Percentiles rank a stretch among this genome's conserved stretches.
Evolutionary conservation across 2,888 invertebrate genomes (phyloP).

Genomic region (Habrosyne pyritoides): DNA sequence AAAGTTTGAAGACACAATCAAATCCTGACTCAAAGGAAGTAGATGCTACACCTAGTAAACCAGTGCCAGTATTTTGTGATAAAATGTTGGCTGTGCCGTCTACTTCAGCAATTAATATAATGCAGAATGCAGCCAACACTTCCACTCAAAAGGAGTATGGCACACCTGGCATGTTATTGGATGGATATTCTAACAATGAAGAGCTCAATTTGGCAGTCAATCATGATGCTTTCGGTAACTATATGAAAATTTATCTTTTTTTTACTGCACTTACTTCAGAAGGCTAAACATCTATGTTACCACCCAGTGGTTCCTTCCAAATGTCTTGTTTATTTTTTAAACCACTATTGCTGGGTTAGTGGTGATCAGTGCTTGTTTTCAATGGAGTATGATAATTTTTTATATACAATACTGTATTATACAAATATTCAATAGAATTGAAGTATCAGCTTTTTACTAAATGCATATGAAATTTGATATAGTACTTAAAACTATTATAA

Average conservation of each 20-base stretch:
- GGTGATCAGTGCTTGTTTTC: no score
- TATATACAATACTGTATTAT: no score
- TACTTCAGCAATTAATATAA: constrained; percentile 32
- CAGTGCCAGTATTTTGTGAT: neutral
- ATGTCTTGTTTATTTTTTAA: no score
- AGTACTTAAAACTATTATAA: no score
- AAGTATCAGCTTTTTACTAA: no score
- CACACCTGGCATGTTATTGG: constrained; percentile 26
- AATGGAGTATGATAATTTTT: no score
- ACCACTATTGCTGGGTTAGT: no score
- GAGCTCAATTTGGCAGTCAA: constrained; percentile 52
- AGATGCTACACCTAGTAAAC: neutral
- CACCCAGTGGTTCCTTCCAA: no score
- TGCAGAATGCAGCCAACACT: constrained; percentile 23
- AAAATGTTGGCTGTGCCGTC: neutral
- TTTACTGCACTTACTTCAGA: no score
- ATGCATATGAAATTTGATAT: no score
- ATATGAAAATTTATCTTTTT: constrained; percentile 13
- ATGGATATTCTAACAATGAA: constrained; percentile 50
- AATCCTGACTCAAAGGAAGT: neutral
- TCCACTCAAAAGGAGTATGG: constrained; percentile 11
- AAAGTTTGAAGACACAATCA: constrained; percentile 46
- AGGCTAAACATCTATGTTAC: no score
- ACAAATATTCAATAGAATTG: no score
- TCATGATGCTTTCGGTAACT: constrained; percentile 50